Evolutionary conservation across 2,888 invertebrate genomes (phyloP).

Genomic region (Lepidonotus clava): DNA sequence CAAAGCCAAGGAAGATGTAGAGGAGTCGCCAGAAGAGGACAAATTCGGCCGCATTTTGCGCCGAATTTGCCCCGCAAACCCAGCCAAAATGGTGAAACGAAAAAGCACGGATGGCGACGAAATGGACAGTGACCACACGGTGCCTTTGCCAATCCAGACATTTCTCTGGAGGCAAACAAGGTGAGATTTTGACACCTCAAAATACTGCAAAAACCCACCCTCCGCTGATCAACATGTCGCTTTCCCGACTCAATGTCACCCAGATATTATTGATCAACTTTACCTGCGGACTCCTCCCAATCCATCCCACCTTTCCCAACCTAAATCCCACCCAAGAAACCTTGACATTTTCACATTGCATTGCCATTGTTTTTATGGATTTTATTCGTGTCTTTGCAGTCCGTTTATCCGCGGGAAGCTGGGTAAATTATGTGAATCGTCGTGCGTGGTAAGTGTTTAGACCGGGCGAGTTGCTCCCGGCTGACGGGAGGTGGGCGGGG

Average conservation of each 20-base stretch:
- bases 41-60: conserved; percentile 34
- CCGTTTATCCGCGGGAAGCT: conserved; percentile 97
- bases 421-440: conserved; percentile 97
- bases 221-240: not conserved
- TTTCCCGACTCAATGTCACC: not conserved
- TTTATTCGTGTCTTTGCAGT: conserved; percentile 83
- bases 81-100: conserved; percentile 73
- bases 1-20: not conserved
- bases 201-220: not conserved
- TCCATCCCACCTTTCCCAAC: not conserved
- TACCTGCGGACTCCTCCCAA: not conserved
- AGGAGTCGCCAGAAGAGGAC: not conserved
- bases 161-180: conserved; percentile 98
- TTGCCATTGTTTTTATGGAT: not conserved
- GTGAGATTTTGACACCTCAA: conserved; percentile 79
- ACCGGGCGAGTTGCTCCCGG: not conserved
- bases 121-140: conserved; percentile 76
- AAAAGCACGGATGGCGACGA: conserved; percentile 73
- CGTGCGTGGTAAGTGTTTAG: conserved; percentile 92
- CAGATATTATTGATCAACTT: conserved; percentile 1
- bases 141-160: conserved; percentile 97
- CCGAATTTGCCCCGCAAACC: conserved; percentile 20
- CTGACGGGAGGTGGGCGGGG: not conserved
- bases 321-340: too few relatives aligned
- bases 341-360: too few relatives aligned